These are phyloP conservation scores for Drosophila antonietae DNA, from an alignment of 2,888 invertebrate species.

Conservation along the genomic window DNA sequence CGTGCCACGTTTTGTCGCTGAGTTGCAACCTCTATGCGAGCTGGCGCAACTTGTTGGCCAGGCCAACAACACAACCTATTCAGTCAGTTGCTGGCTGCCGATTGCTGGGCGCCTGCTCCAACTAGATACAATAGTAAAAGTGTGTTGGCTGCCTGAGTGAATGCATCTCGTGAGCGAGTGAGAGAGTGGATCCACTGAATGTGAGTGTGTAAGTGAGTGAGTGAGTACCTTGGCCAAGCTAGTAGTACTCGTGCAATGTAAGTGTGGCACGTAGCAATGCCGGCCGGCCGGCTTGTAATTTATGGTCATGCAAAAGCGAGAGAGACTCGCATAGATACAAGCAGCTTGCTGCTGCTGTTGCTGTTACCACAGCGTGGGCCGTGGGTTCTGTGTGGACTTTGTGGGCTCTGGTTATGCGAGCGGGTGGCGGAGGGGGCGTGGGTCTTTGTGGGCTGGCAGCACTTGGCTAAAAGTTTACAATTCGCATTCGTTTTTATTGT, in stretches of 20 bases:
- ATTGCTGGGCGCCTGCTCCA: conserved; percentile 82
- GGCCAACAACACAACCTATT: conserved; percentile 47
- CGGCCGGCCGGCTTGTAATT: conserved; percentile 75
- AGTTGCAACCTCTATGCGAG: conserved; percentile 41
- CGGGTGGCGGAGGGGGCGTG: not conserved
- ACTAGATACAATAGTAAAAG: conserved; percentile 84
- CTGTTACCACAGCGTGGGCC: conserved; percentile 53
- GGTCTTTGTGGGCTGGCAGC: conserved; percentile 26
- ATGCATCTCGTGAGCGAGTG: conserved; percentile 19
- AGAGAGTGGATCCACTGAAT: conserved; percentile 12
- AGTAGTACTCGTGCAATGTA: conserved; percentile 44
- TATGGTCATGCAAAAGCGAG: conserved; percentile 62
- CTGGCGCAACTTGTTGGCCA: conserved; percentile 62
- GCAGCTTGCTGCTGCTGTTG: conserved; percentile 41
- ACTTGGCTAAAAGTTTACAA: conserved; percentile 76
- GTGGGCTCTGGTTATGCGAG: not conserved
- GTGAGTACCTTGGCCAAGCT: conserved; percentile 46
- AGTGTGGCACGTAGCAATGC: conserved; percentile 48
- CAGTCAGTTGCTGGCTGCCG: conserved; percentile 42
- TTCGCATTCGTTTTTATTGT: conserved; percentile 78
- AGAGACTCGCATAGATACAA: conserved; percentile 34
- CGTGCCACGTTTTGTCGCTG: conserved; percentile 12
- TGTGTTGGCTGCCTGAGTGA: conserved; percentile 57
- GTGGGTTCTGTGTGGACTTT: conserved; percentile 41
- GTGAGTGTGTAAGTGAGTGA: conserved; percentile 7